A percentile compares a stretch with the other conserved stretches of the same genome.
These are phyloP conservation scores for Omphaloscelis lunosa DNA, from an alignment of 2,888 invertebrate genomes.

Conservation along the genomic window DNA sequence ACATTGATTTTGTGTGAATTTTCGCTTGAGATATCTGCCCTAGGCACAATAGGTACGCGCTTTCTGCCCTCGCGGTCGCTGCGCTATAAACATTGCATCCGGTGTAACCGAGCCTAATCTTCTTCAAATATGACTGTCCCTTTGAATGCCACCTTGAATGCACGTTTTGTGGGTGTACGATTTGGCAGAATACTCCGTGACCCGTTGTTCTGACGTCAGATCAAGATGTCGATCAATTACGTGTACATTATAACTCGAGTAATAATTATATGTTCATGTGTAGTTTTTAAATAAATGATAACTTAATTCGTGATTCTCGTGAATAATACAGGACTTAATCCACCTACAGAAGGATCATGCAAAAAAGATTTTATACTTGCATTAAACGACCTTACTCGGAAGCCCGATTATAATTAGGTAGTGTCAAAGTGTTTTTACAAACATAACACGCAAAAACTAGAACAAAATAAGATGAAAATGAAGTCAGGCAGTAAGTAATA, in stretches of 20 bases:
- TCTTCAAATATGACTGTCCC: slow-evolving; percentile 9
- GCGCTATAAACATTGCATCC: not conserved
- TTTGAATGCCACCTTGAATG: slow-evolving; percentile 25
- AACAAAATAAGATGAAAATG: slow-evolving; percentile 42
- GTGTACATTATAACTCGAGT: slow-evolving; percentile 24
- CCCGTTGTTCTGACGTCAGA: slow-evolving; percentile 39
- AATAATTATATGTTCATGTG: slow-evolving; percentile 20
- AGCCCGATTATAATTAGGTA: not conserved
- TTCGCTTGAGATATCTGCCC: not conserved
- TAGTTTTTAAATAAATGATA: not conserved
- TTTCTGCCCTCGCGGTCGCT: not conserved
- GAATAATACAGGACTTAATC: too few relatives aligned
- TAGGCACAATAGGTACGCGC: not conserved
- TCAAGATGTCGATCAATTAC: slow-evolving; percentile 29
- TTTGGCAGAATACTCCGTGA: slow-evolving; percentile 45
- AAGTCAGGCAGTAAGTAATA: slow-evolving; percentile 50
- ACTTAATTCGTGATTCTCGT: too few relatives aligned
- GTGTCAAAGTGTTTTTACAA: not conserved
- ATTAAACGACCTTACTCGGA: not conserved
- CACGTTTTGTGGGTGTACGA: slow-evolving; percentile 13
- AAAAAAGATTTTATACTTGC: too few relatives aligned
- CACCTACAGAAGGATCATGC: too few relatives aligned
- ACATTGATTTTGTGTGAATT: not conserved
- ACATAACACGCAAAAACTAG: not conserved
- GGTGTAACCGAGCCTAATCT: slow-evolving; percentile 15